Base-by-base conservation (phyloP, 2,113 vertebrate species). In the Delphinapterus leucas region DNA sequence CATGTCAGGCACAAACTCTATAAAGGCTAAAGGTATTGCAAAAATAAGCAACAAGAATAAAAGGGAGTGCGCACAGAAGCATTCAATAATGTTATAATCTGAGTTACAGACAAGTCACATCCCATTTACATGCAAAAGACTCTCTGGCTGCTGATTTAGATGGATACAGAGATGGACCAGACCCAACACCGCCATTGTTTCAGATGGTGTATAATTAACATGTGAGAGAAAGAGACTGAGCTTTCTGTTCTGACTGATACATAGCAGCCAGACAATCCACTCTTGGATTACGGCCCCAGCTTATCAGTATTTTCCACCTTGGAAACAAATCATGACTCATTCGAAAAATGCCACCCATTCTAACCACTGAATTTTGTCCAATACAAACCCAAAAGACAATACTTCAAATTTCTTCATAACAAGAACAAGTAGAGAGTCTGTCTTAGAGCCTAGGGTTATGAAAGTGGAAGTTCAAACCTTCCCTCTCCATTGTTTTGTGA, bases 241-340 rank as follows among this genome's bases (percentile, higher is more conserved):
- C 28, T 68, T 60, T 83, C 25, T 47, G 44, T 33, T 58, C 25
- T 33, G 15, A 86, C 28, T 18, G 67, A 68, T 23, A 71, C 15
- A 9, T 0, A 1, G 31, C 28, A 49, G 74, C 13, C 67, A 77
- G 53, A 28, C 53, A 68, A 15, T 7, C 2, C 3, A 6, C 36
- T 88, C 65, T 33, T 79, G 96, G 17, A 65, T 36, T 18, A 65
- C 0, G 28, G 31, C 3, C 26, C 20, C 20, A 49, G 8, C 9
- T 97, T 94, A 95, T 96, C 93, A 95, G 88, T 23, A 58, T 49
- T 95, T 70, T 21, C 49, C 89, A 88, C 49, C 80, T 88, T 94
- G 84, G 38, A 53, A 90, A 92, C 61, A 96, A 93, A n/a, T 25
- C 12, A 33, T 92, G 92, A 95, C 73, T 97, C 83, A 92, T 36